Conservation (phyloP, 1,140 invertebrate genomes). For the Dendrolimus punctatus region DNA sequence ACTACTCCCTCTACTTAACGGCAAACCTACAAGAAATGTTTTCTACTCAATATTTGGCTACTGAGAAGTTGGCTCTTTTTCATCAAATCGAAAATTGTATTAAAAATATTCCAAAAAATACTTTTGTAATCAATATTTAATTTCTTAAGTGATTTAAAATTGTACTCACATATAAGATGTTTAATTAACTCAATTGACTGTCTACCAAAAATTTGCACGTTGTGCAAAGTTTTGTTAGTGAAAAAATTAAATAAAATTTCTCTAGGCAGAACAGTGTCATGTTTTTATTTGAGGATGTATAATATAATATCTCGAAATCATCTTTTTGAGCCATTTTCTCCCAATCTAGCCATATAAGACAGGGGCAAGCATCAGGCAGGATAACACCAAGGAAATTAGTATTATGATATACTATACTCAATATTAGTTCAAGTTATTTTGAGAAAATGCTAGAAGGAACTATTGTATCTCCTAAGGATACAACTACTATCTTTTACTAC, state of each 20-base stretch:
- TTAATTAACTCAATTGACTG: not conserved
- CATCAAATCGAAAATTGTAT: not conserved
- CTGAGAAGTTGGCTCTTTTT: conserved; percentile 34
- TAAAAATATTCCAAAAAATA: no score
- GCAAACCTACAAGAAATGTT: conserved; percentile 67
- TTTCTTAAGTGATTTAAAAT: no score
- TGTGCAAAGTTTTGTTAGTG: no score
- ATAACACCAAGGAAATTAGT: conserved; percentile 26
- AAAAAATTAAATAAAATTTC: no score
- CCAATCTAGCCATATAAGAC: conserved; percentile 20
- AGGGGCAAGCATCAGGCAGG: conserved; percentile 57
- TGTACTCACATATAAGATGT: not conserved
- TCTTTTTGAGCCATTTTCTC: conserved; percentile 32
- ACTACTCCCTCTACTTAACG: conserved; percentile 66
- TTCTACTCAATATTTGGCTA: conserved; percentile 40
- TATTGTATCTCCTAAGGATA: no score
- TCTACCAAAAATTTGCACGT: not conserved
- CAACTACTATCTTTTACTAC: no score
- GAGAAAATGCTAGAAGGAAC: no score
- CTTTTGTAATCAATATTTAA: no score
- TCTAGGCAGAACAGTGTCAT: no score
- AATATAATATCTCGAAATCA: not conserved
- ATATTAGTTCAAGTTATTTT: no score
- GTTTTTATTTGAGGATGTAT: not conserved
- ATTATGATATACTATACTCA: conserved; percentile 14